These are phyloP conservation scores for Agriopis aurantiaria DNA, from an alignment of 2,888 invertebrate species.

Conservation along the genomic window DNA sequence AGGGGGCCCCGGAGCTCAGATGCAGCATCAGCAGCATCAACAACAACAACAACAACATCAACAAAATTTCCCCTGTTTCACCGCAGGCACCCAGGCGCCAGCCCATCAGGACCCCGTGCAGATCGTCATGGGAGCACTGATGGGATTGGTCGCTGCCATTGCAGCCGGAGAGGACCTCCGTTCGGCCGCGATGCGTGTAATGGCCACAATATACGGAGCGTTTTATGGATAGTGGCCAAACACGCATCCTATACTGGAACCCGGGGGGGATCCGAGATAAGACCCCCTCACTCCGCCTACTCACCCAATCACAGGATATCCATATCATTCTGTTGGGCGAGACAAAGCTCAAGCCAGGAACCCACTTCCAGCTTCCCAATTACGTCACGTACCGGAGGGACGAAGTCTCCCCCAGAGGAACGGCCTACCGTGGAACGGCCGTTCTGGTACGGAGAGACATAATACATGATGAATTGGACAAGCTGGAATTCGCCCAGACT, in stretches of 20 bases:
- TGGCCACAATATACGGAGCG: not conserved
- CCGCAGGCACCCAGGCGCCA: too few relatives aligned
- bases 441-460: constrained; percentile 13
- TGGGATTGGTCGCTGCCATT: not conserved
- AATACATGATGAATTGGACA: constrained; percentile 15
- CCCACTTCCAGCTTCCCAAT: not conserved
- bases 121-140: not conserved
- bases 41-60: too few relatives aligned
- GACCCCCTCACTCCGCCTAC: not conserved
- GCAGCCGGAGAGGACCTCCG: not conserved
- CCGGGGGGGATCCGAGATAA: constrained; percentile 12
- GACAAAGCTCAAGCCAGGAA: not conserved
- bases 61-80: too few relatives aligned
- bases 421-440: constrained; percentile 11
- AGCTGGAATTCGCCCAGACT: not conserved
- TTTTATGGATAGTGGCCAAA: constrained; percentile 1
- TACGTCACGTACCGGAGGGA: not conserved
- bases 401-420: not conserved
- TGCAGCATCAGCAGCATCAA: too few relatives aligned
- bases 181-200: not conserved
- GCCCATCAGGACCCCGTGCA: not conserved
- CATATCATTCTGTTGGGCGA: constrained; percentile 17
- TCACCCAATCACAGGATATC: constrained; percentile 7
- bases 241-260: constrained; percentile 23
- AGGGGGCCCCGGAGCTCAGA: not conserved